Percentiles rank a stretch among this genome's conserved stretches.
Conservation (phyloP, 1,140 invertebrate genomes). For the Aphaenogaster floridana region DNA sequence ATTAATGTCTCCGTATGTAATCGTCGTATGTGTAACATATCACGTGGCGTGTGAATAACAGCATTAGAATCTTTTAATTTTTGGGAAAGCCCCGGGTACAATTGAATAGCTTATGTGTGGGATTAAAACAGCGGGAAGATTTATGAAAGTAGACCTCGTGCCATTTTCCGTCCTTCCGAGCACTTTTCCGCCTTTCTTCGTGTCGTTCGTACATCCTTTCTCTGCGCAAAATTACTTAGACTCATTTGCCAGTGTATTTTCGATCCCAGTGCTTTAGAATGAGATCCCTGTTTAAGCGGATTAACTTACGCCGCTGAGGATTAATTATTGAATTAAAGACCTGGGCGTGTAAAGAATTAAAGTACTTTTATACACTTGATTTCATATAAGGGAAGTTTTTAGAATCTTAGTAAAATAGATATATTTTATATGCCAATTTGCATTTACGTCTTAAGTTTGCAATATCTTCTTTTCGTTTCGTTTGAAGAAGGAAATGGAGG, state of each 20-base stretch:
- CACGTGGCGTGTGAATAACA: constrained; percentile 23
- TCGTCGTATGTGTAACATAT: neutral
- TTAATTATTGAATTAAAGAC: constrained; percentile 43
- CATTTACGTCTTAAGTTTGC: neutral
- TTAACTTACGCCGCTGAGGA: constrained; percentile 12
- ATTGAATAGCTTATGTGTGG: constrained; percentile 63
- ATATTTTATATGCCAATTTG: neutral
- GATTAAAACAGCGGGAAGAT: constrained; percentile 69
- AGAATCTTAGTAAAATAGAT: neutral
- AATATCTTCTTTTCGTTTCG: neutral
- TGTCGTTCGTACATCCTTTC: neutral
- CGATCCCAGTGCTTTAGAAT: neutral
- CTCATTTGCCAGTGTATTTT: constrained; percentile 9
- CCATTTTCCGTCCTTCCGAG: constrained; percentile 33
- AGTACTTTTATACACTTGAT: neutral
- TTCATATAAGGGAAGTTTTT: neutral
- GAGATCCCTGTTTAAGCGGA: constrained; percentile 20
- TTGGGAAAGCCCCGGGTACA: constrained; percentile 62
- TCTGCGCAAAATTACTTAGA: constrained; percentile 14
- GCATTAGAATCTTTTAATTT: constrained; percentile 68
- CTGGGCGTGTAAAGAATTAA: neutral
- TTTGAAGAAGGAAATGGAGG: neutral
- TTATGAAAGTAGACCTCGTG: constrained; percentile 58
- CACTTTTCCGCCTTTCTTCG: neutral
- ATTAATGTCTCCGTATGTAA: neutral